Percentiles rank a stretch among this genome's conserved stretches.
Conservation (phyloP, 1,140 invertebrate species). For the Bombus balteatus region DNA sequence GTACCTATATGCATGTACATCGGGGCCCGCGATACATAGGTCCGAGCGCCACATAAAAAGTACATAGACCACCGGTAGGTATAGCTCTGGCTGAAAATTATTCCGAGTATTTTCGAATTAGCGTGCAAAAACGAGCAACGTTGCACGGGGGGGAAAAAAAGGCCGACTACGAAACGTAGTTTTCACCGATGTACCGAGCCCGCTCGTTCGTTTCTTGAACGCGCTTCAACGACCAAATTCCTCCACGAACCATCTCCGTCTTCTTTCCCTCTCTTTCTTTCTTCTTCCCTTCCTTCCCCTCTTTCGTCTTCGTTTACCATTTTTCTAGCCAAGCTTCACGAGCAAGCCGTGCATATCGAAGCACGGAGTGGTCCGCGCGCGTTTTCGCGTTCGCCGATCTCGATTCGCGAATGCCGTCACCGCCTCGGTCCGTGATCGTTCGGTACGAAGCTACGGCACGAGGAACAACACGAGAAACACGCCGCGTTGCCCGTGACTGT, state of each 20-base stretch:
- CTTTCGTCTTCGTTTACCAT: neutral
- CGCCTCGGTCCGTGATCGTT: neutral
- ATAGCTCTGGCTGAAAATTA: constrained; percentile 68
- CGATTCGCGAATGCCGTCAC: neutral
- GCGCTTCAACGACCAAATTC: constrained; percentile 1
- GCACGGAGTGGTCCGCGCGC: neutral
- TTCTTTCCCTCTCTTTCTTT: neutral
- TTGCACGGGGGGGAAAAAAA: neutral
- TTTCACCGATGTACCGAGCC: neutral
- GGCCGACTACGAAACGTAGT: constrained; percentile 28
- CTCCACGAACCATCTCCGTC: neutral
- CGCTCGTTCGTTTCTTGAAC: constrained; percentile 23
- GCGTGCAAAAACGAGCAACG: constrained; percentile 61
- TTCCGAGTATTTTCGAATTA: constrained; percentile 72
- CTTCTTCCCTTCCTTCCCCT: neutral
- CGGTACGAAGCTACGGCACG: neutral
- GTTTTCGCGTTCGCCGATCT: neutral
- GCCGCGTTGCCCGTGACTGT: neutral
- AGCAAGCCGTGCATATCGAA: neutral
- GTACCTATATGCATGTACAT: constrained; percentile 42
- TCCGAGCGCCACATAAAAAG: constrained; percentile 64
- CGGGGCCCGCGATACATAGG: constrained; percentile 62
- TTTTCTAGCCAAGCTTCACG: neutral
- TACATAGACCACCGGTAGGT: constrained; percentile 54
- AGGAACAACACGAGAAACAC: neutral